phyloP scores from a whole-genome alignment of 2,888 invertebrate species.

The Dysmachus trigonus region DNA sequence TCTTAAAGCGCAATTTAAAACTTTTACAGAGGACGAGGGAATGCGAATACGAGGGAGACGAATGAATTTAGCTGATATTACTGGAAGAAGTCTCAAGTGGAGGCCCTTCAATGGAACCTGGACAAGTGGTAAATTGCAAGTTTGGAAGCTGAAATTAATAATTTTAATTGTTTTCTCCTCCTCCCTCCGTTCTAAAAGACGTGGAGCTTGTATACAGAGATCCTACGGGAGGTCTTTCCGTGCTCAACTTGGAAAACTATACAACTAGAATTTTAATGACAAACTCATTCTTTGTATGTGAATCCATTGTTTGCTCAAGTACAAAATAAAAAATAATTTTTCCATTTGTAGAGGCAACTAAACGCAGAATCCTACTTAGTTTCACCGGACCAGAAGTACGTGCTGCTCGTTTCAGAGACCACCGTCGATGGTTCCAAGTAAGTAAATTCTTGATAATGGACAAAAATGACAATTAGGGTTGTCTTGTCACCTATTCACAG shows the following conservation, averaged over 20 bases:
- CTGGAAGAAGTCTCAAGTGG: slow-evolving; percentile 68
- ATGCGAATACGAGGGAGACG: slow-evolving; percentile 74
- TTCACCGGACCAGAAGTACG: slow-evolving; percentile 80
- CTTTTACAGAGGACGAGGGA: slow-evolving; percentile 68
- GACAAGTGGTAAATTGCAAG: slow-evolving; percentile 70
- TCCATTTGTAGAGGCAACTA: slow-evolving; percentile 73
- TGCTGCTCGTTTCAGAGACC: slow-evolving; percentile 77
- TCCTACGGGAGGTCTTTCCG: slow-evolving; percentile 79
- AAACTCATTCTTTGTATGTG: slow-evolving; percentile 84
- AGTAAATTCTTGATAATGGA: neutral
- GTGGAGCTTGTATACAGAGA: slow-evolving; percentile 81
- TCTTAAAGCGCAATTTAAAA: neutral
- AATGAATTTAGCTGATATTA: slow-evolving; percentile 75
- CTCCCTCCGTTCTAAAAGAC: slow-evolving; percentile 67
- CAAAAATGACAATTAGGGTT: neutral
- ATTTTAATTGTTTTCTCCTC: slow-evolving; percentile 5
- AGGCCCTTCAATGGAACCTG: slow-evolving; percentile 80
- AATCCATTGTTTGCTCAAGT: neutral
- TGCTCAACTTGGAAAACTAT: slow-evolving; percentile 80
- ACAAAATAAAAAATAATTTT: slow-evolving; percentile 43
- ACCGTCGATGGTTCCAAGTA: slow-evolving; percentile 60
- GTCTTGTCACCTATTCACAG: neutral
- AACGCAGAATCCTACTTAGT: slow-evolving; percentile 81
- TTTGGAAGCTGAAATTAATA: neutral
- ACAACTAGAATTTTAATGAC: slow-evolving; percentile 79